Conservation (phyloP, 2,113 vertebrate genomes). For the Saguinus midas region DNA sequence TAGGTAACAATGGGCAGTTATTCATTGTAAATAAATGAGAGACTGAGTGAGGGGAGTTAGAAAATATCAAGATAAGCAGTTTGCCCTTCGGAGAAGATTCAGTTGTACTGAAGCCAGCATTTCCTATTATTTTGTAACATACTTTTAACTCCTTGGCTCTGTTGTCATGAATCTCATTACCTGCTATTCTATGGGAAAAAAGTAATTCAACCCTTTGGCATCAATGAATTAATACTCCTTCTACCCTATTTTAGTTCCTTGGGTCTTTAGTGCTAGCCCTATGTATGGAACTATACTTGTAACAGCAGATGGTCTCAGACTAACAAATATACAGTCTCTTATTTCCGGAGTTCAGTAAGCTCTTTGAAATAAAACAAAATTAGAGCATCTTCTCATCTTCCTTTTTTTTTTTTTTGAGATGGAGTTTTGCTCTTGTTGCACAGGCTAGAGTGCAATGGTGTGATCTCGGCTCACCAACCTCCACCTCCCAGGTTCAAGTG, state of each 20-base stretch:
- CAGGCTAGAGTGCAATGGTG: too few relatives aligned
- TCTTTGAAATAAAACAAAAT: not conserved
- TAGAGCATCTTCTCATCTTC: not conserved
- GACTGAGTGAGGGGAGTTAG: not conserved
- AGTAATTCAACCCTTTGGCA: constrained; percentile 17
- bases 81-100: not conserved
- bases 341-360: constrained; percentile 22
- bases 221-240: constrained; percentile 48
- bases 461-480: too few relatives aligned
- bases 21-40: constrained; percentile 46
- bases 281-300: not conserved
- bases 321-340: not conserved
- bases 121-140: not conserved
- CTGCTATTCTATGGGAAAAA: constrained; percentile 15
- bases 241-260: constrained; percentile 16
- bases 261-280: not conserved
- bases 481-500: too few relatives aligned
- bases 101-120: not conserved
- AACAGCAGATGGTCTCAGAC: not conserved
- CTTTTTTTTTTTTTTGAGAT: too few relatives aligned
- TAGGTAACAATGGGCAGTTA: constrained; percentile 48
- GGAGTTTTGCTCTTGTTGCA: too few relatives aligned
- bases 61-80: constrained; percentile 21
- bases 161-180: constrained; percentile 7
- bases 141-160: constrained; percentile 44